Evolutionary conservation across 2,113 vertebrate genomes (phyloP).

Genomic region (Microtus montanus): DNA sequence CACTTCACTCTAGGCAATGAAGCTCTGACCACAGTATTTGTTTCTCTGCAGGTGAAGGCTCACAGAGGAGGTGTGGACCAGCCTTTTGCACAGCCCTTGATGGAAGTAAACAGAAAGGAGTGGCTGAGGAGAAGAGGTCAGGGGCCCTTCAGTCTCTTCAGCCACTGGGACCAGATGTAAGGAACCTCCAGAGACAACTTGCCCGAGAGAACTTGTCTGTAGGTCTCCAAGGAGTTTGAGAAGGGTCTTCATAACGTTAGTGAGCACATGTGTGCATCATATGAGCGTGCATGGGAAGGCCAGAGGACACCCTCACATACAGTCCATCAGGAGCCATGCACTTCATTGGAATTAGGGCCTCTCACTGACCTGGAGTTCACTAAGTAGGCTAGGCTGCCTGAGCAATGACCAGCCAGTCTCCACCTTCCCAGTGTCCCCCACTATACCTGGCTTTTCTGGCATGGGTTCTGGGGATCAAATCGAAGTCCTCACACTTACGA

Average conservation of each 20-base stretch:
- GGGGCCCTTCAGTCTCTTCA: neutral
- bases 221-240: neutral
- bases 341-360: neutral
- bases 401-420: neutral
- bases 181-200: neutral
- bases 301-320: neutral
- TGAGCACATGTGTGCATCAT: neutral
- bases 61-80: accelerated
- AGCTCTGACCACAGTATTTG: neutral
- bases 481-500: neutral
- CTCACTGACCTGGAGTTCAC: neutral
- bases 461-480: neutral
- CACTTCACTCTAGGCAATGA: neutral
- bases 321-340: neutral
- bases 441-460: neutral
- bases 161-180: neutral
- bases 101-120: neutral
- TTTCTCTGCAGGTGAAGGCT: neutral
- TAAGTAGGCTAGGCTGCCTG: neutral
- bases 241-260: neutral
- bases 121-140: neutral
- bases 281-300: neutral
- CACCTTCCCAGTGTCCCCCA: neutral
- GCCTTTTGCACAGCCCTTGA: neutral
- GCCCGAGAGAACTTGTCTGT: neutral